Evolutionary conservation across 2,797 vertebrate genomes (phyloP).

Genomic region (Eidolon dupreanum): DNA sequence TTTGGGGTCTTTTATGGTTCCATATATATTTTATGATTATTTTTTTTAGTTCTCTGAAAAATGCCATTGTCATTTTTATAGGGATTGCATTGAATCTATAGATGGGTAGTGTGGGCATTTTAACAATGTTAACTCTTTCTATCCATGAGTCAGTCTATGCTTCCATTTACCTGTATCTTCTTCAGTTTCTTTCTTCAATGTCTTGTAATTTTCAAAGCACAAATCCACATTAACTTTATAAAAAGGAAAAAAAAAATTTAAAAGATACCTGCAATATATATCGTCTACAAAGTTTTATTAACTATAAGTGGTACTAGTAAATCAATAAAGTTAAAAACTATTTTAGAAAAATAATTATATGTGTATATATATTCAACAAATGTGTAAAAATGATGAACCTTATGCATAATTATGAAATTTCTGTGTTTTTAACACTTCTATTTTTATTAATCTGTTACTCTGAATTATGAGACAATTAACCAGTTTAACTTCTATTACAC

Average conservation of each 20-base stretch:
- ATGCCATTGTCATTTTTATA: too few relatives aligned
- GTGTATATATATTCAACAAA: neutral
- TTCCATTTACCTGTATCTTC: too few relatives aligned
- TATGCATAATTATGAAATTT: neutral
- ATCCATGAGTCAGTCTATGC: too few relatives aligned
- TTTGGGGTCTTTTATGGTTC: too few relatives aligned
- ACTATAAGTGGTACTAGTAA: neutral
- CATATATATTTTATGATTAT: too few relatives aligned
- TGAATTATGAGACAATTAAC: neutral
- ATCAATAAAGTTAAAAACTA: neutral
- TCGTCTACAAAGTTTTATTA: neutral
- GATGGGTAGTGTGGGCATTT: too few relatives aligned
- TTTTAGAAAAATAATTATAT: neutral
- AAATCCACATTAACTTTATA: neutral
- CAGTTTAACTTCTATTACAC: neutral
- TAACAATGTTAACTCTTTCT: too few relatives aligned
- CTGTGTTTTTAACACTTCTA: neutral
- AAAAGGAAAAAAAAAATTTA: neutral
- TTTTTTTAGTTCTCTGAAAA: too few relatives aligned
- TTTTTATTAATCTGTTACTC: neutral
- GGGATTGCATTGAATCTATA: too few relatives aligned
- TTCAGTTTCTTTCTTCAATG: too few relatives aligned
- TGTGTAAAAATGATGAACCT: neutral
- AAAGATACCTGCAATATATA: neutral
- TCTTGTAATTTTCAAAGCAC: too few relatives aligned